Evolutionary conservation across 1,140 invertebrate species (phyloP), one percentile per base, ranked within the genome.

Genomic region (Brachionus manjavacas): DNA sequence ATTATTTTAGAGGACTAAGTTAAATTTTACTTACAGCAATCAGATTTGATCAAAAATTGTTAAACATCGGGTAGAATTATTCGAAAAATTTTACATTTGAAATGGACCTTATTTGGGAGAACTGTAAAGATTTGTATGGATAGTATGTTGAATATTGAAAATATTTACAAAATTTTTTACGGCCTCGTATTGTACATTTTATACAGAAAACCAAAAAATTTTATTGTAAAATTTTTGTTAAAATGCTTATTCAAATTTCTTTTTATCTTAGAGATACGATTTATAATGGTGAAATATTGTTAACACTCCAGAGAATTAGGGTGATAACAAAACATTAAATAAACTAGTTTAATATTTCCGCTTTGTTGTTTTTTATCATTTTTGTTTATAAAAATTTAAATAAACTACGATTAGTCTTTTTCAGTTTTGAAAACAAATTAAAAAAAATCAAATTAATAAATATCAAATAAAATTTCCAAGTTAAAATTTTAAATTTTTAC

Each of bases 21-120:
- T 76, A 11, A 76, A 76, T 76, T 76, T 49, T 28, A 46, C 41
- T 28, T 76, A 49, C n/a, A 76, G 28, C 14, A 76, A 49, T 49
- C 72, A 76, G 52, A 46, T 76, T 76, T 76, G 43, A 76, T 12
- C 7, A 25, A 35, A 70, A 35, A 35, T 35, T 35, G 14, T n/a
- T 70, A 3, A 25, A 4, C 28, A 60, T 60, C 25, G n/a, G 8
- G 8, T 20, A 20, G 25, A 55, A 16, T 55, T 6, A 16, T 55
- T 60, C 16, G 2, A 9, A 60, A 60, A 60, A 46, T 46, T 60
- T n/a, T 60, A 20, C n/a, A 20, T 8, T 60, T 9, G 9, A 60
- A 60, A 23, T 9, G 25, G 20, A 60, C n/a, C 52, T 20, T 3
- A 23, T 23, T 9, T 23, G 52, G 16, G 20, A 20, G 52, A 60